These are phyloP conservation scores for Triops longicaudatus DNA, from an alignment of 1,140 invertebrate species.

Conservation along the genomic window DNA sequence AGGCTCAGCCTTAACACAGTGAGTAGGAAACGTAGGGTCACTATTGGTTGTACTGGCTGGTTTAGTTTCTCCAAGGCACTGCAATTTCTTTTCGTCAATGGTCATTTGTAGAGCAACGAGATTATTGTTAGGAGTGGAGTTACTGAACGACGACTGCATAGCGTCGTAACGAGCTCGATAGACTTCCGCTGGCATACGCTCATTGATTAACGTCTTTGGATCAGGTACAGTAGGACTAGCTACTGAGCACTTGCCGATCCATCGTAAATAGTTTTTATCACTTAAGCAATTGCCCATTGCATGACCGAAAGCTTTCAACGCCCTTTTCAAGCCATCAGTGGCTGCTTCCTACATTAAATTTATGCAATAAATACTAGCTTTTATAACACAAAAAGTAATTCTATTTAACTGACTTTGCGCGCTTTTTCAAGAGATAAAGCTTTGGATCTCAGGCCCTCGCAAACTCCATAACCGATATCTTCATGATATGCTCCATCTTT, in stretches of 20 bases:
- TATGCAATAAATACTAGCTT: background rate
- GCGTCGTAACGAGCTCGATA: background rate
- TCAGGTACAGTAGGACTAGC: background rate
- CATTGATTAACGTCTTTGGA: background rate
- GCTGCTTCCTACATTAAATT: slow-evolving; percentile 39
- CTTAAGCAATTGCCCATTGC: slow-evolving; percentile 44
- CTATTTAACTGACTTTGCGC: slow-evolving; percentile 35
- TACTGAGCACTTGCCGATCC: slow-evolving; percentile 17
- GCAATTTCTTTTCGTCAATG: background rate
- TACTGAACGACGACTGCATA: background rate
- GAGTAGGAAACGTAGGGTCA: background rate
- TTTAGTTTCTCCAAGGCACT: background rate
- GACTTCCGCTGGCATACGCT: slow-evolving; percentile 16
- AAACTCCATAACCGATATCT: slow-evolving; percentile 46
- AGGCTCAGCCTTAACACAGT: background rate
- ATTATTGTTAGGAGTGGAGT: background rate
- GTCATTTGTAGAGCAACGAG: background rate
- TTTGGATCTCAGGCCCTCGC: slow-evolving; percentile 45
- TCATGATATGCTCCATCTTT: slow-evolving; percentile 46
- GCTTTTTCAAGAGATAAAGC: slow-evolving; percentile 44
- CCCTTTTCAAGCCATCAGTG: slow-evolving; percentile 45
- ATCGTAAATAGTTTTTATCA: slow-evolving; percentile 41
- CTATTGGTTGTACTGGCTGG: background rate
- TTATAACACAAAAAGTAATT: slow-evolving; percentile 17
- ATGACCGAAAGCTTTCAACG: slow-evolving; percentile 45